Evolutionary conservation across 1,140 invertebrate species (phyloP).

Genomic region (Trichonephila inaurata): DNA sequence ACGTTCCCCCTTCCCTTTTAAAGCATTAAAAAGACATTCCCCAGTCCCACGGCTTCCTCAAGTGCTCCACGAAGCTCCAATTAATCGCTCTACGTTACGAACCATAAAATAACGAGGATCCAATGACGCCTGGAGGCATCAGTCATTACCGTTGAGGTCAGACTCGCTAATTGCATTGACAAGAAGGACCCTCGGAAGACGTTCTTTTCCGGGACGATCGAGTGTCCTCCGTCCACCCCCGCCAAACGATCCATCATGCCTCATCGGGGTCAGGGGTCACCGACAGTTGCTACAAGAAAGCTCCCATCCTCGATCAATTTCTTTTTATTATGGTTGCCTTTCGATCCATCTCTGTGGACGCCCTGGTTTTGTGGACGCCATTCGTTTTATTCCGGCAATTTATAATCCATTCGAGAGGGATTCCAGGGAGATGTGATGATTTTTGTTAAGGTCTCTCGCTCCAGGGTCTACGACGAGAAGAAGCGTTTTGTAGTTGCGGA

Average conservation of each 20-base stretch:
- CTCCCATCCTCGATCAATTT: slow-evolving; percentile 39
- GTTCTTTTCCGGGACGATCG: slow-evolving; percentile 54
- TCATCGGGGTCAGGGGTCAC: slow-evolving; percentile 10
- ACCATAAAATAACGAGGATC: slow-evolving; percentile 46
- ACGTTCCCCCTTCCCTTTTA: too few species aligned
- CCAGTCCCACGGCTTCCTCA: background rate
- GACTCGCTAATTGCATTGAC: slow-evolving; percentile 43
- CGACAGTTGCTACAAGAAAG: slow-evolving; percentile 17
- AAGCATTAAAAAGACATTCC: too few species aligned
- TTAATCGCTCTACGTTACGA: slow-evolving; percentile 34
- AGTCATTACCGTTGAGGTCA: slow-evolving; percentile 25
- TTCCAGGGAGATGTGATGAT: background rate
- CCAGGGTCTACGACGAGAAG: too few species aligned
- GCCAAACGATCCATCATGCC: slow-evolving; percentile 22
- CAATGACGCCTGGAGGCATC: slow-evolving; percentile 9
- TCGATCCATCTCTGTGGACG: background rate
- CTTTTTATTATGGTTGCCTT: background rate
- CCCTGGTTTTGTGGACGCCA: slow-evolving; percentile 17
- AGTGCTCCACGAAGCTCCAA: background rate
- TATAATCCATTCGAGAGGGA: slow-evolving; percentile 24
- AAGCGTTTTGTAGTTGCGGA: too few species aligned
- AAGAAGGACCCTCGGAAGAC: slow-evolving; percentile 39
- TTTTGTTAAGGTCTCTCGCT: background rate
- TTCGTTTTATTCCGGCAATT: background rate
- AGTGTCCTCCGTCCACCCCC: slow-evolving; percentile 45